Percentiles rank a stretch among this genome's conserved stretches.
Conservation (phyloP, 2,888 invertebrate species). For the Amphipyra tragopoginis region DNA sequence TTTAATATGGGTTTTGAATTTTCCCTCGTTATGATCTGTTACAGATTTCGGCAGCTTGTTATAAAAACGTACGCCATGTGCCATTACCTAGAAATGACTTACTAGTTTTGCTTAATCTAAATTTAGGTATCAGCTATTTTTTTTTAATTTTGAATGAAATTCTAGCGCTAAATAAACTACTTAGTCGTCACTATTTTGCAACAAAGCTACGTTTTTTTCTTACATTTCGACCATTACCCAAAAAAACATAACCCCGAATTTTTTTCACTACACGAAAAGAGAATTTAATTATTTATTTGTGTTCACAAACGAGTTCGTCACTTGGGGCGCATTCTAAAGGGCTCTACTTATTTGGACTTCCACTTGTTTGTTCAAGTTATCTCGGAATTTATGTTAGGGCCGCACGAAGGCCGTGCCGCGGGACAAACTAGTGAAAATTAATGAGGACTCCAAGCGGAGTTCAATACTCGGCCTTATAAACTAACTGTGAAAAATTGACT, state of each 20-base stretch:
- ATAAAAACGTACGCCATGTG: no score
- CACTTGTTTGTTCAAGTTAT: constrained; percentile 84
- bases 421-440: constrained; percentile 83
- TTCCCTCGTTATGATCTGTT: no score
- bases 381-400: constrained; percentile 84
- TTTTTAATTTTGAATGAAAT: no score
- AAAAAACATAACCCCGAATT: constrained; percentile 35
- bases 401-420: constrained; percentile 75
- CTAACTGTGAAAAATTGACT: constrained; percentile 63
- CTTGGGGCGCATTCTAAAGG: constrained; percentile 81
- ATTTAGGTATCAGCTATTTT: no score
- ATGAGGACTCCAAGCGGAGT: constrained; percentile 72
- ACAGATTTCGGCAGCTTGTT: no score
- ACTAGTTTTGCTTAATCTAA: no score
- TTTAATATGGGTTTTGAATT: no score
- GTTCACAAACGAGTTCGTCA: constrained; percentile 76
- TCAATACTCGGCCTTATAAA: constrained; percentile 66
- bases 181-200: no score
- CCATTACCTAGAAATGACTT: no score
- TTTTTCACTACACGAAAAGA: constrained; percentile 51
- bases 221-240: not conserved
- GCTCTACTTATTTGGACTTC: constrained; percentile 82
- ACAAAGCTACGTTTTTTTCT: no score
- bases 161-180: no score
- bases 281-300: constrained; percentile 69